Base-by-base conservation (phyloP, 2,888 invertebrate species). In the Blera fallax region DNA sequence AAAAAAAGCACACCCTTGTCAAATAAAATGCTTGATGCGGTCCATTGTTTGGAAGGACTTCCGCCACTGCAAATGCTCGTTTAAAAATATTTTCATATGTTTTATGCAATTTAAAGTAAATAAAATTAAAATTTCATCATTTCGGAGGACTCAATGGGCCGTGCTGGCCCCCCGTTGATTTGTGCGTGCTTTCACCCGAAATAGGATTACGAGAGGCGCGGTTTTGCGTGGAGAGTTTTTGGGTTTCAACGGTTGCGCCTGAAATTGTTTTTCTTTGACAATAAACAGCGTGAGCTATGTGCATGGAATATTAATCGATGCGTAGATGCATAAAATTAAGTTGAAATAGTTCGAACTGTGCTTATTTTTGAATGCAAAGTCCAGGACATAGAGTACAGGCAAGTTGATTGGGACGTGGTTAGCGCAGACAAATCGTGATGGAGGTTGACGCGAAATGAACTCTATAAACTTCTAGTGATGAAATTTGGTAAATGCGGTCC, bases 101-200 rank as follows among this genome's bases (percentile, higher is more conserved):
- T 64, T 52, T 62, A 37, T 50, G 64, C 67, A 76, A 70, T 76
- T 76, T 69, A 70, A 82, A 70, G 64, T 77, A 82, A 76, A 76
- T 76, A 76, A 82, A 82, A 82, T 82, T 82, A 82, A 76, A 77
- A 74, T 69, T 81, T 67, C 74, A 74, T 76, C 64, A 64, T 50
- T 62, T 14, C 37, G 32, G 16, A 45, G 43, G 8, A 29, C 16
- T 32, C 24, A 32, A n/a, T 16, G 32, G 29, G 27, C 7, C n/a
- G 40, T n/a, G 18, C 11, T 43, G n/a, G 40, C 16, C 24, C 0
- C 27, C 18, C 5, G 14, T 24, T 34, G 29, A 40, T 45, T 48
- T 34, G 21, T 34, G 48, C 34, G 48, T 50, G 32, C 65, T 50
- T 11, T 65, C 62, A 64, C 29, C 45, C 29, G 18, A 62, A 60